Percentiles rank a stretch among this genome's conserved stretches.
Conservation (phyloP, 2,797 vertebrate species). For the Macropodus opercularis region DNA sequence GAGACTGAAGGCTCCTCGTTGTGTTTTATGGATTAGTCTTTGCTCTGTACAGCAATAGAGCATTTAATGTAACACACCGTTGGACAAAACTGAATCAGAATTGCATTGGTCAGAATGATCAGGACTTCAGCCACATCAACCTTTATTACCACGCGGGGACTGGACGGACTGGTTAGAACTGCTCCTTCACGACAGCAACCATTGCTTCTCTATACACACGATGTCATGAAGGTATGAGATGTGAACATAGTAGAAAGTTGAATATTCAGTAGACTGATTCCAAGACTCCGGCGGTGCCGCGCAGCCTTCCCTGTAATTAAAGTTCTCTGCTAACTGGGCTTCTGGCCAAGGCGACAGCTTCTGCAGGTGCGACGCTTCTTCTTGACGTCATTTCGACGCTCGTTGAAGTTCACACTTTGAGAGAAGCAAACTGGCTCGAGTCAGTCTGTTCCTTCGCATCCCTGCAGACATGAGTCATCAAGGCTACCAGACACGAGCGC, state of each 20-base stretch:
- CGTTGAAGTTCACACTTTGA: slow-evolving; percentile 34
- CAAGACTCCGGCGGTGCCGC: not conserved
- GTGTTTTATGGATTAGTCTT: slow-evolving; percentile 20
- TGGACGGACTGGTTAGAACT: not conserved
- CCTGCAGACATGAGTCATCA: slow-evolving; percentile 67
- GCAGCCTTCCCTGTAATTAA: slow-evolving; percentile 19
- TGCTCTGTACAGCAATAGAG: slow-evolving; percentile 13
- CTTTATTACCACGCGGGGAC: slow-evolving; percentile 9
- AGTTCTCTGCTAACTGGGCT: slow-evolving; percentile 13
- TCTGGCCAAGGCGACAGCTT: slow-evolving; percentile 20
- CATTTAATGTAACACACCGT: slow-evolving; percentile 14
- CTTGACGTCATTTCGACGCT: slow-evolving; percentile 35
- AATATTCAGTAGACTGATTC: not conserved
- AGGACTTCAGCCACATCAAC: slow-evolving; percentile 26
- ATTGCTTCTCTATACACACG: slow-evolving; percentile 9
- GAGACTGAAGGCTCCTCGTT: too few relatives aligned
- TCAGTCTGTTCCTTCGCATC: slow-evolving; percentile 53
- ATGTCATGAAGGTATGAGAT: too few relatives aligned
- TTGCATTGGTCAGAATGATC: slow-evolving; percentile 26
- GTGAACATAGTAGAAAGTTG: not conserved
- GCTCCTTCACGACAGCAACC: not conserved
- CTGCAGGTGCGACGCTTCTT: slow-evolving; percentile 39
- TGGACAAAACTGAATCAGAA: slow-evolving; percentile 28
- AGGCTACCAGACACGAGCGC: slow-evolving; percentile 41
- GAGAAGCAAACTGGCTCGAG: slow-evolving; percentile 42